A percentile compares a stretch with the other conserved stretches of the same genome.
Conservation (phyloP, 2,797 vertebrate species). For the Champsocephalus esox region DNA sequence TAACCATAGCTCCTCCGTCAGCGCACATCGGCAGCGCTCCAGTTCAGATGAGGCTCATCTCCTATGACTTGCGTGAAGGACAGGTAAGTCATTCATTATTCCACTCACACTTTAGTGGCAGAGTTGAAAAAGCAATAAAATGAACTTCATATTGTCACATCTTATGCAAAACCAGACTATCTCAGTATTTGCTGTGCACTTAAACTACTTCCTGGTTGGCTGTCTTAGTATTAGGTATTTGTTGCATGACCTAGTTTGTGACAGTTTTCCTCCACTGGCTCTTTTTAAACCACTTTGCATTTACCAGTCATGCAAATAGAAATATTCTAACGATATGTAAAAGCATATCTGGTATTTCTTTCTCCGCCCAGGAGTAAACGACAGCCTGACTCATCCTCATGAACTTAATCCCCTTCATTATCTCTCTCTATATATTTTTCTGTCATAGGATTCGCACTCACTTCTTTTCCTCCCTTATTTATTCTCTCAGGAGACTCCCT, state of each 20-base stretch:
- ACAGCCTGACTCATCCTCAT: slow-evolving; percentile 26
- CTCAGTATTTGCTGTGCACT: slow-evolving; percentile 1
- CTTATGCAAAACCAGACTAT: neutral
- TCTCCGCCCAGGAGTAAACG: slow-evolving; percentile 4
- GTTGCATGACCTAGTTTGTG: slow-evolving; percentile 45
- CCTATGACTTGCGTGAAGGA: slow-evolving; percentile 91
- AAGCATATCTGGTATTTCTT: slow-evolving; percentile 29
- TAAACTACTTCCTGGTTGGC: neutral
- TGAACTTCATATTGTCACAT: neutral
- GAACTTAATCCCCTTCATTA: slow-evolving; percentile 38
- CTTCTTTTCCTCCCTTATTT: slow-evolving; percentile 29
- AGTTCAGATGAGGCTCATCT: slow-evolving; percentile 91
- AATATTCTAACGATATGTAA: slow-evolving; percentile 32
- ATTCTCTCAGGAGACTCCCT: slow-evolving; percentile 28
- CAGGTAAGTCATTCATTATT: slow-evolving; percentile 83
- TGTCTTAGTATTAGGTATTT: slow-evolving; percentile 16
- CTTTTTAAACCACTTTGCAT: slow-evolving; percentile 29
- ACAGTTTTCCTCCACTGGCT: slow-evolving; percentile 13
- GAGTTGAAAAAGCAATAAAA: slow-evolving; percentile 21
- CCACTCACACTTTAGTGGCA: slow-evolving; percentile 10
- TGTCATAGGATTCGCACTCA: slow-evolving; percentile 34
- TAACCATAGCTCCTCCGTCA: slow-evolving; percentile 88
- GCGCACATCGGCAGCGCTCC: slow-evolving; percentile 89
- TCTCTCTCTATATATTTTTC: slow-evolving; percentile 10
- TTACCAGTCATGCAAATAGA: slow-evolving; percentile 22